Evolutionary conservation across 2,797 vertebrate genomes (phyloP), one percentile per base, ranked within the genome.

Genomic region (Knipowitschia caucasica): DNA sequence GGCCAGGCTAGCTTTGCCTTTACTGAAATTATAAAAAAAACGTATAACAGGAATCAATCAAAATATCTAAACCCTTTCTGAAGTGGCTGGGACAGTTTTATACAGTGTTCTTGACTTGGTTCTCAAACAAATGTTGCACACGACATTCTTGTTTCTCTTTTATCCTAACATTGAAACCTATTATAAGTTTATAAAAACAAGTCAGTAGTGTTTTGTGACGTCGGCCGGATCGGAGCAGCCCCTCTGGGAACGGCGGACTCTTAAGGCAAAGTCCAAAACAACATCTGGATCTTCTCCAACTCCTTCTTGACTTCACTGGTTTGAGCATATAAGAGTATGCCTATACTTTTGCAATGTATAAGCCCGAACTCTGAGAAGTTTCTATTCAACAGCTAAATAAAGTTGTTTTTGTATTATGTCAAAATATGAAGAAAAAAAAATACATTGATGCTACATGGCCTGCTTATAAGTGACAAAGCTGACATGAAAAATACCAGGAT

Each of bases 81-180:
- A 39, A 1, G 6, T 15, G 23, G 24, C n/a, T 44, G 26, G 14
- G n/a, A 27, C 42, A 44, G 8, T 26, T 27, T 44, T n/a, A 27
- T 24, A 26, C 14, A 44, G 25, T 5, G n/a, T 4, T 27, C 42
- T 42, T 42, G 11, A 24, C 39, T 44, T 25, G 6, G 9, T 23
- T 24, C 9, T 23, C 4, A 17, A 23, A 79, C 51, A 7, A 14
- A 33, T 66, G 18, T 11, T 15, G 6, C 59, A 69, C 56, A 59
- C 71, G 66, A 69, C 47, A 57, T 67, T 73, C 59, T 68, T 51
- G 35, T 71, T 21, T 29, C 50, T 56, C 4, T 43, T 46, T 65
- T 6, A 18, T 11, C 36, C 35, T 36, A 17, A 7, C 40, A 10
- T 38, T 51, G 7, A 18, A 23, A 43, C 34, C 18, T 11, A 40